phyloP scores from a whole-genome alignment of 2,797 vertebrate genomes.

The Lerista edwardsae region DNA sequence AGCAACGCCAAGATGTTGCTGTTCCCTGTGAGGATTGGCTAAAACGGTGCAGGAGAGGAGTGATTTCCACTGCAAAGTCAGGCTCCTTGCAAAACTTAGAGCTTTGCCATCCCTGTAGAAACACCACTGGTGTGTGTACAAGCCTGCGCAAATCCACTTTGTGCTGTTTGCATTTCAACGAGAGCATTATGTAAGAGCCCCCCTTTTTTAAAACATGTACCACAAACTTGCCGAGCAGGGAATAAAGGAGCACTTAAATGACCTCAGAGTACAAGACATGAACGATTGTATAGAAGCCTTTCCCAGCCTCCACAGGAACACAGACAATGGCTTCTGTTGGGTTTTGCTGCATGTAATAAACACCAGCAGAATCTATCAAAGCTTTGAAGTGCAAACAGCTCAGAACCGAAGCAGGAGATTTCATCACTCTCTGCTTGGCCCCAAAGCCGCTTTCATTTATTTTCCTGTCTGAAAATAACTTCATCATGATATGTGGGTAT shows the following conservation, averaged over 20 bases:
- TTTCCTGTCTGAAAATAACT: too few relatives aligned
- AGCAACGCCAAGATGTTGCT: too few relatives aligned
- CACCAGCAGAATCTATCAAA: neutral
- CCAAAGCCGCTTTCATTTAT: too few relatives aligned
- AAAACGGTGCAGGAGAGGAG: too few relatives aligned
- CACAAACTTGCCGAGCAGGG: neutral
- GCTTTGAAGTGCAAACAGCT: neutral
- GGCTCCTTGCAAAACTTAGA: too few relatives aligned
- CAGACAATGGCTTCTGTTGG: neutral
- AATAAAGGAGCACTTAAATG: neutral
- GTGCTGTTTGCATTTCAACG: neutral
- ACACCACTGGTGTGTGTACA: too few relatives aligned
- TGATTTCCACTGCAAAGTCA: too few relatives aligned
- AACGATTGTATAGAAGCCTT: neutral
- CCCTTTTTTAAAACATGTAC: neutral
- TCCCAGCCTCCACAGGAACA: neutral
- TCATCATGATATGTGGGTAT: too few relatives aligned
- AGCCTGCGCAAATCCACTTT: neutral
- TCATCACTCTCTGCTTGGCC: too few relatives aligned
- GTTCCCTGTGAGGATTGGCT: too few relatives aligned
- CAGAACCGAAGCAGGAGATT: too few relatives aligned
- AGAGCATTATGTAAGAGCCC: neutral
- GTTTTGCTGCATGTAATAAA: neutral
- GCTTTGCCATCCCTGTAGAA: too few relatives aligned
- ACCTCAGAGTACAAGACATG: neutral